A percentile compares a stretch with the other conserved stretches of the same genome.
These are phyloP conservation scores for Eretmocerus hayati DNA, from an alignment of 2,888 invertebrate genomes.

Conservation along the genomic window DNA sequence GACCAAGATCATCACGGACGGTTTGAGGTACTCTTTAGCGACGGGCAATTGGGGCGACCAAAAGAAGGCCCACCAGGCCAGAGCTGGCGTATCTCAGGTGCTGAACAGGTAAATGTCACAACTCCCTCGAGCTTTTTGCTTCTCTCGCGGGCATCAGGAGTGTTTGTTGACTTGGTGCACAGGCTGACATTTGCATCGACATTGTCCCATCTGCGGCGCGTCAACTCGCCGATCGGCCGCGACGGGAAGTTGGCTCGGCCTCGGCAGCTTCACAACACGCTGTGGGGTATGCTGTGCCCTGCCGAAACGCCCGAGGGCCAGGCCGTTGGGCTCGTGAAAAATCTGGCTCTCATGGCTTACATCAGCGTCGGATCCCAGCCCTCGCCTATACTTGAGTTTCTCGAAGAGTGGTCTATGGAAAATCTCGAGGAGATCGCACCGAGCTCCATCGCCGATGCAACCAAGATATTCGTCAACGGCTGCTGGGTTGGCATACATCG, in stretches of 20 bases:
- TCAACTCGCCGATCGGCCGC: slow-evolving; percentile 97
- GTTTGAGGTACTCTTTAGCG: slow-evolving; percentile 93
- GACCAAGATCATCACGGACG: slow-evolving; percentile 96
- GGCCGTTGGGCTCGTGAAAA: slow-evolving; percentile 95
- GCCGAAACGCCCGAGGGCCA: slow-evolving; percentile 99
- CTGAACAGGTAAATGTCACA: slow-evolving; percentile 57
- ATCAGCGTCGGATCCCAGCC: slow-evolving; percentile 99
- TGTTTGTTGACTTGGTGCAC: slow-evolving; percentile 49
- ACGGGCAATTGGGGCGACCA: slow-evolving; percentile 99
- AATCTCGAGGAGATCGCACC: slow-evolving; percentile 99
- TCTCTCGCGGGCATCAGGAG: background rate
- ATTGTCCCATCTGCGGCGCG: slow-evolving; percentile 92
- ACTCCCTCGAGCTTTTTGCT: background rate
- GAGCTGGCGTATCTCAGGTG: slow-evolving; percentile 77
- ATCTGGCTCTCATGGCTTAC: slow-evolving; percentile 98
- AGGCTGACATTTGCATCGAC: slow-evolving; percentile 98
- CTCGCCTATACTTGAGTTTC: slow-evolving; percentile 98
- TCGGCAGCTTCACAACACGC: slow-evolving; percentile 95
- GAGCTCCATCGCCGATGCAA: slow-evolving; percentile 96
- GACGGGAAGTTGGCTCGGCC: slow-evolving; percentile 99
- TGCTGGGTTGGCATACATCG: slow-evolving; percentile 99
- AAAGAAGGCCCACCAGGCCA: slow-evolving; percentile 98
- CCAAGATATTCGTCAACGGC: slow-evolving; percentile 99
- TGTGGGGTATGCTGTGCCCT: slow-evolving; percentile 99
- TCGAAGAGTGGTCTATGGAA: slow-evolving; percentile 99